These are phyloP conservation scores for Neocloeon triangulifer DNA, from an alignment of 1,140 invertebrate genomes.

Conservation along the genomic window DNA sequence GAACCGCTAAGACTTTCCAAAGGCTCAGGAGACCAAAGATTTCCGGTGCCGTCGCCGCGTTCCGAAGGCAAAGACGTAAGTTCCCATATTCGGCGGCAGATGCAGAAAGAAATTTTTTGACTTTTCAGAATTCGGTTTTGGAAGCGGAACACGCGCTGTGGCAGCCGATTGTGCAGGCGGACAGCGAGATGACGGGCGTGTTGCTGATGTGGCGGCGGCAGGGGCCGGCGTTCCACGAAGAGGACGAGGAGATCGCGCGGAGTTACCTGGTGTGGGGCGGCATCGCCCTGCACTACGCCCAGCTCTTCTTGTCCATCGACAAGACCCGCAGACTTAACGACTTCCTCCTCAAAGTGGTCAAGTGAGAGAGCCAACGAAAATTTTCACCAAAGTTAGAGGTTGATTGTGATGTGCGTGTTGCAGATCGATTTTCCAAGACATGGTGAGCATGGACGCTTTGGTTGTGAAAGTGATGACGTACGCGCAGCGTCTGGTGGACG, in stretches of 20 bases:
- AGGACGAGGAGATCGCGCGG: constrained; percentile 39
- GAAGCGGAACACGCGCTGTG: constrained; percentile 24
- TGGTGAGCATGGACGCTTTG: constrained; percentile 58
- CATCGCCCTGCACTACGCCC: constrained; percentile 32
- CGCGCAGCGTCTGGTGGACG: constrained; percentile 53
- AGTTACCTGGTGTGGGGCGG: constrained; percentile 38
- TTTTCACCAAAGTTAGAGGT: too few species aligned
- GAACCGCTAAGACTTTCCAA: constrained; percentile 21
- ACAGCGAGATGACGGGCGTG: constrained; percentile 28
- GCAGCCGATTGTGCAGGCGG: constrained; percentile 28
- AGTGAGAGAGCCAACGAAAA: too few species aligned
- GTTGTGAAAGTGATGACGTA: constrained; percentile 69
- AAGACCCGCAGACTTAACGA: constrained; percentile 41
- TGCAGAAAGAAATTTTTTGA: too few species aligned
- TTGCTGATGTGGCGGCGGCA: constrained; percentile 21
- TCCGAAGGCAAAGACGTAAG: too few species aligned
- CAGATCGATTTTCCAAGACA: constrained; percentile 54
- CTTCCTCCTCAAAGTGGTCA: constrained; percentile 46
- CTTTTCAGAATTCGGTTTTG: too few species aligned
- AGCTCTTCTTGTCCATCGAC: constrained; percentile 33
- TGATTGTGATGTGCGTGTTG: too few species aligned
- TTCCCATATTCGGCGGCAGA: too few species aligned
- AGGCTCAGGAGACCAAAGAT: constrained; percentile 19
- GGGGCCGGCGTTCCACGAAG: constrained; percentile 27
- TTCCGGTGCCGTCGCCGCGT: too few species aligned